Evolutionary conservation across 2,113 vertebrate species (phyloP).

Genomic region (Boleophthalmus pectinirostris): DNA sequence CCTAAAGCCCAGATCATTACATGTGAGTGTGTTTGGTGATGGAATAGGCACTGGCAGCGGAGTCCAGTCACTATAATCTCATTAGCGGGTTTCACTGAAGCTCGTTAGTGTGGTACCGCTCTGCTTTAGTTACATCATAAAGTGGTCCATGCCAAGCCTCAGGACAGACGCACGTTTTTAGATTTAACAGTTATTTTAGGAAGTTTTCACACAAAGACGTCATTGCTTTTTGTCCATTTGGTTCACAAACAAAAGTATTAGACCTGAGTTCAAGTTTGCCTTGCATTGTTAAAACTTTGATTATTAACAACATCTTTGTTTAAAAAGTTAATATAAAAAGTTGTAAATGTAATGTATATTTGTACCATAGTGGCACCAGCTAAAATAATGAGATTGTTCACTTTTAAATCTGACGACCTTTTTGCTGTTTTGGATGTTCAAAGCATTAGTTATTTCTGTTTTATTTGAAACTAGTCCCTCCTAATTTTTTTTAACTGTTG

Average conservation of each 20-base stretch:
- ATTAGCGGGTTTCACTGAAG: conserved; percentile 17
- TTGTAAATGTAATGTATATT: too few relatives aligned
- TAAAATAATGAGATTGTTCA: too few relatives aligned
- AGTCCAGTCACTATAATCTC: conserved; percentile 1
- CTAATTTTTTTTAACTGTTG: too few relatives aligned
- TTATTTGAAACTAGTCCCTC: too few relatives aligned
- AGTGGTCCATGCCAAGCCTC: neutral
- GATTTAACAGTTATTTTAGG: conserved; percentile 12
- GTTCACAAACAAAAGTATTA: neutral
- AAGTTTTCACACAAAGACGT: neutral
- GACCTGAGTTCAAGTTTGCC: neutral
- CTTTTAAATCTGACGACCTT: too few relatives aligned
- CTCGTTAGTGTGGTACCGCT: conserved; percentile 34
- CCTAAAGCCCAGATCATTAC: neutral
- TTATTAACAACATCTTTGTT: neutral
- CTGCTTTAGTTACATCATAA: conserved; percentile 48
- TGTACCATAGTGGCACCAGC: too few relatives aligned
- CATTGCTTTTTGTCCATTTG: neutral
- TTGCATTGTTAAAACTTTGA: neutral
- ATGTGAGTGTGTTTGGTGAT: neutral
- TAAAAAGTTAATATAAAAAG: too few relatives aligned
- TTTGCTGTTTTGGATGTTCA: too few relatives aligned
- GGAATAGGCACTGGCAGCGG: neutral
- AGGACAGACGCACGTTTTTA: conserved; percentile 8
- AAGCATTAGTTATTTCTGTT: too few relatives aligned